Percentiles rank a stretch among this genome's conserved stretches.
Conservation (phyloP, 2,797 vertebrate species). For the Taeniopygia guttata region DNA sequence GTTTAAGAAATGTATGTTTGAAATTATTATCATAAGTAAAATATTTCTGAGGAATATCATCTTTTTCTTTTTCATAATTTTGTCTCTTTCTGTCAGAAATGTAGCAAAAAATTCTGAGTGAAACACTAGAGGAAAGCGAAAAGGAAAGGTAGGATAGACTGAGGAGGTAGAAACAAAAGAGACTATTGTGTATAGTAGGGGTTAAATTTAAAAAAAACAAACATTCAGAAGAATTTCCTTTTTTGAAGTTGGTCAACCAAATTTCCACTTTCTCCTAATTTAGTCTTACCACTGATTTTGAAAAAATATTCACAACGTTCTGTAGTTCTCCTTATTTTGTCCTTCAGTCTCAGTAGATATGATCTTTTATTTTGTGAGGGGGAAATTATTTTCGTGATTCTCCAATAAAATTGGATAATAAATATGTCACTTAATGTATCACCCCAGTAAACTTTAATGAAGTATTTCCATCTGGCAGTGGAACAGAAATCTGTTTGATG, state of each 20-base stretch:
- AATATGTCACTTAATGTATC: not conserved
- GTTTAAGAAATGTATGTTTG: not conserved
- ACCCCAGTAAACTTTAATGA: not conserved
- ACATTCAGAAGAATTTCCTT: not conserved
- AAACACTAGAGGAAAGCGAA: not conserved
- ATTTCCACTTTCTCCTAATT: not conserved
- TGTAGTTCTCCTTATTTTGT: not conserved
- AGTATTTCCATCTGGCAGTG: not conserved
- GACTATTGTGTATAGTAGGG: fast-evolving
- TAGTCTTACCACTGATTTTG: not conserved
- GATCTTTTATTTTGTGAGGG: not conserved
- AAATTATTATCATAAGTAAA: not conserved
- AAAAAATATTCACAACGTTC: not conserved
- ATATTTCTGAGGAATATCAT: not conserved
- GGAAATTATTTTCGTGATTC: not conserved
- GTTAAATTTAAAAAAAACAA: not conserved
- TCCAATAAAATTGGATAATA: not conserved
- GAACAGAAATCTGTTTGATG: not conserved
- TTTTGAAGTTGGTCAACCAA: not conserved
- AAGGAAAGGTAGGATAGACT: not conserved
- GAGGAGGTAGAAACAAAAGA: not conserved
- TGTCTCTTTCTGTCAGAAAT: not conserved
- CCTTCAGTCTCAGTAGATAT: not conserved
- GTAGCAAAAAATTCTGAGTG: not conserved
- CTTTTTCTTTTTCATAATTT: not conserved